A percentile compares a stretch with the other conserved stretches of the same genome.
phyloP scores from a whole-genome alignment of 2,797 vertebrate genomes.

The Siniperca obscura region DNA sequence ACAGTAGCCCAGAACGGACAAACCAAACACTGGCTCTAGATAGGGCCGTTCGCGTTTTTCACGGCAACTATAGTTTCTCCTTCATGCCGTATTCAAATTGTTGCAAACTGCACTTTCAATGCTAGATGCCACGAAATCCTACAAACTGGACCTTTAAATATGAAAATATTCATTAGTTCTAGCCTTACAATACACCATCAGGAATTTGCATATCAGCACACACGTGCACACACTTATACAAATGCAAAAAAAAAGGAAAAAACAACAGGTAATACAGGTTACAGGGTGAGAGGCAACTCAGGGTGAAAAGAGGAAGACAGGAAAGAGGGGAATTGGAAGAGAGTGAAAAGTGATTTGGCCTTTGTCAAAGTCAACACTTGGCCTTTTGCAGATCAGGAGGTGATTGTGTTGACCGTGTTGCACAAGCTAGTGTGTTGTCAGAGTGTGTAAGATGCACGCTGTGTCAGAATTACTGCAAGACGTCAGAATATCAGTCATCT shows the following conservation, averaged over 20 bases:
- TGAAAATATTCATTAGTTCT: neutral
- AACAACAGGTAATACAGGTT: neutral
- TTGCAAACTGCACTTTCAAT: too few relatives aligned
- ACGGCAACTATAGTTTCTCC: too few relatives aligned
- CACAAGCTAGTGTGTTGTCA: conserved; percentile 64
- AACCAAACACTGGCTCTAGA: too few relatives aligned
- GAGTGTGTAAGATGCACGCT: conserved; percentile 54
- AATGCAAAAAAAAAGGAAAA: neutral
- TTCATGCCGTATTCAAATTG: too few relatives aligned
- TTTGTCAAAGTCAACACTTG: conserved; percentile 85
- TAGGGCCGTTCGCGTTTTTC: too few relatives aligned
- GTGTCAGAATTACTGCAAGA: conserved; percentile 59
- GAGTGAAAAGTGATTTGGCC: conserved; percentile 72
- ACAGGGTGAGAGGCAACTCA: neutral
- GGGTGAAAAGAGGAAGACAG: conserved; percentile 31
- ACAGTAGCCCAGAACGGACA: too few relatives aligned
- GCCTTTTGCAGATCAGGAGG: conserved; percentile 77
- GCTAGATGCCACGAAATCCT: too few relatives aligned
- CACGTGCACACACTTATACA: neutral
- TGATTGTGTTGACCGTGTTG: conserved; percentile 66
- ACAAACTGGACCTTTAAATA: too few relatives aligned
- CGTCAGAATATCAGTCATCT: conserved; percentile 61
- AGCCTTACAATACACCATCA: neutral
- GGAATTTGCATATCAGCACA: neutral
- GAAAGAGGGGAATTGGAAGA: conserved; percentile 24